phyloP scores from a whole-genome alignment of 2,797 vertebrate species.

The Sebastolobus altivelis region DNA sequence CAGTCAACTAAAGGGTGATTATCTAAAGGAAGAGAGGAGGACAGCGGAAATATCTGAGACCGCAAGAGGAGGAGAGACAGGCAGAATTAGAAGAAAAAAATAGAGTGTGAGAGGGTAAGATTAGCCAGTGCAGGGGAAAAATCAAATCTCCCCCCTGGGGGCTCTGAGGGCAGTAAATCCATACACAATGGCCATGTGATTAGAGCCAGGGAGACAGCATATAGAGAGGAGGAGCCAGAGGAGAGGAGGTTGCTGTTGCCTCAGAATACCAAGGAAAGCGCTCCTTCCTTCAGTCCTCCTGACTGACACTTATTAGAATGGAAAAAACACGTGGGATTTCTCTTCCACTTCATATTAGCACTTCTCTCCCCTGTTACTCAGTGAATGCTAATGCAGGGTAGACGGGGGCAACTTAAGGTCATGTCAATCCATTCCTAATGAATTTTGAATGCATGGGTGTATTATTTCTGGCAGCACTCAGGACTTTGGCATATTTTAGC shows the following conservation, averaged over 20 bases:
- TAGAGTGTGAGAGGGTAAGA: constrained; percentile 65
- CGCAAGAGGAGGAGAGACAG: constrained; percentile 37
- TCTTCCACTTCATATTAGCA: constrained; percentile 54
- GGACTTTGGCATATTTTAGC: constrained; percentile 45
- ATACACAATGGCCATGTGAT: constrained; percentile 77
- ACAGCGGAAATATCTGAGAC: constrained; percentile 29
- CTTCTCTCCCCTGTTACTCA: constrained; percentile 12
- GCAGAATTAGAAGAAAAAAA: constrained; percentile 64
- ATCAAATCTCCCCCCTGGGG: constrained; percentile 76
- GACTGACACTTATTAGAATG: constrained; percentile 61
- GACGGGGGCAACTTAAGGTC: constrained; percentile 43
- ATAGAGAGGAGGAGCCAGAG: constrained; percentile 40
- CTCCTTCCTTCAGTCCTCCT: constrained; percentile 21
- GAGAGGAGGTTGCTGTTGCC: constrained; percentile 21
- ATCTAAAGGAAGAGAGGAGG: constrained; percentile 38
- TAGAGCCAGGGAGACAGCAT: constrained; percentile 64
- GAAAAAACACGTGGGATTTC: constrained; percentile 41
- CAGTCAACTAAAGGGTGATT: constrained; percentile 34
- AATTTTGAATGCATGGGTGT: constrained; percentile 29
- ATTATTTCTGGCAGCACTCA: constrained; percentile 40
- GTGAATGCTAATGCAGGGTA: constrained; percentile 56
- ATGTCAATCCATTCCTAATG: constrained; percentile 48
- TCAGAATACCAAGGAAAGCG: constrained; percentile 44
- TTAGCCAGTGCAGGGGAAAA: constrained; percentile 66
- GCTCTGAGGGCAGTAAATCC: constrained; percentile 78